Evolutionary conservation across 2,113 vertebrate genomes (phyloP), one percentile per base, ranked within the genome.

Genomic region (Oriolus oriolus): DNA sequence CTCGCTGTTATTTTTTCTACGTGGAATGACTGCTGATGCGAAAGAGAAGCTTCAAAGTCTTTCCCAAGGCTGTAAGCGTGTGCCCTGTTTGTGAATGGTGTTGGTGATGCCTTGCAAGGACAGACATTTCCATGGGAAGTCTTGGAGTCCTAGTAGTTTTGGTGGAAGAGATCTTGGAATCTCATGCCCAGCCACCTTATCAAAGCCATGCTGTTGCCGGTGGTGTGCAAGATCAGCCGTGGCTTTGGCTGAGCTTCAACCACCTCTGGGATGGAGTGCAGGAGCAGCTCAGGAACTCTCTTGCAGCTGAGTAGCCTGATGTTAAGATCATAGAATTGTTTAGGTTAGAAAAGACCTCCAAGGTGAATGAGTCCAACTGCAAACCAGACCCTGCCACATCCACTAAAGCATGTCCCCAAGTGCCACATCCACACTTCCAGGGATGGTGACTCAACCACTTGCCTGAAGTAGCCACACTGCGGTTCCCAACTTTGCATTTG

Each of bases 171-270:
- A 22, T 69, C 35, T 27, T 57, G 37, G 20, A 56, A 69, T 74
- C 54, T 89, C 0, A 0, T 63, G 52, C 35, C 10, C 56, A 84
- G 7, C 63, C 14, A 4, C 35, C 23, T 23, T 20, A 56, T 52
- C 17, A 17, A 52, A 85, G 61, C 5, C 0, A 1, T 28, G 37
- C 60, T 82, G 39, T 82, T 50, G 21, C 7, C 1, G 1, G 21
- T 33, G 50, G n/a, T 47, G 22, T 0, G 1, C 7, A 13, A 54
- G 49, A 52, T 45, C 39, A 50, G 35, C 22, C 0, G 0, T 42
- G 57, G 47, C 37, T 75, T 87, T 59, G 35, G 15, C 61, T 64
- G 82, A 86, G 54, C 37, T 42, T 64, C 49, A 37, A 45, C 50
- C 42, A 33, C 35, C n/a, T 74, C 41, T 50, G 9, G n/a, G 73